Percentiles rank a stretch among this genome's conserved stretches.
phyloP scores from a whole-genome alignment of 2,888 invertebrate species.

The Bruchidius siliquastri region DNA sequence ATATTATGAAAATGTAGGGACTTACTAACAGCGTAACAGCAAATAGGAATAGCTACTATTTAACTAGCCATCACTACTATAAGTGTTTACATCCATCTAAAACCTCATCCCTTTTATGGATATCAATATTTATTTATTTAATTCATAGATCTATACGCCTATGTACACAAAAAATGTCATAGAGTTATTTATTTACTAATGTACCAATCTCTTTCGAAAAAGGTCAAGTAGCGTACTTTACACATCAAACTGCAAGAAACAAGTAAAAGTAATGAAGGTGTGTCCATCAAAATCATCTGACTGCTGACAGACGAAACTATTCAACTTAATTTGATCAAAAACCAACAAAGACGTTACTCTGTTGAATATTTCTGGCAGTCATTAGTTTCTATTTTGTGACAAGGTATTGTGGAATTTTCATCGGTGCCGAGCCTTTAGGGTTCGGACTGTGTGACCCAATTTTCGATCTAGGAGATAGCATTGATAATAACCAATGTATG shows the following conservation, averaged over 20 bases:
- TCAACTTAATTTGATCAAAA: not conserved
- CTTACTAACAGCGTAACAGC: too few species aligned
- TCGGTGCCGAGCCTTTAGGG: not conserved
- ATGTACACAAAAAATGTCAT: too few species aligned
- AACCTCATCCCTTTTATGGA: too few species aligned
- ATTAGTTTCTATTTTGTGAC: not conserved
- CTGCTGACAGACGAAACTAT: not conserved
- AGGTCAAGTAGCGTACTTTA: not conserved
- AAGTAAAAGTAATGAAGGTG: not conserved
- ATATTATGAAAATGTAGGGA: too few species aligned
- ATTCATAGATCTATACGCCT: too few species aligned
- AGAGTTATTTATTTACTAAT: too few species aligned
- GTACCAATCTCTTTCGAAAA: not conserved
- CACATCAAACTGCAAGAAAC: not conserved
- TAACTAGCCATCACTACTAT: too few species aligned
- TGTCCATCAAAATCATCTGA: not conserved
- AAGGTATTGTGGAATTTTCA: not conserved
- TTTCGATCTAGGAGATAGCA: not conserved
- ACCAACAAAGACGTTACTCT: not conserved
- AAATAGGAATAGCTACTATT: too few species aligned
- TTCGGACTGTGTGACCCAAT: not conserved
- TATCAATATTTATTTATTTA: too few species aligned
- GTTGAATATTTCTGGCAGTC: not conserved
- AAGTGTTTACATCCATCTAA: too few species aligned
- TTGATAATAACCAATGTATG: not conserved